Conservation (phyloP, 2,113 vertebrate species). For the Phyllostomus discolor region DNA sequence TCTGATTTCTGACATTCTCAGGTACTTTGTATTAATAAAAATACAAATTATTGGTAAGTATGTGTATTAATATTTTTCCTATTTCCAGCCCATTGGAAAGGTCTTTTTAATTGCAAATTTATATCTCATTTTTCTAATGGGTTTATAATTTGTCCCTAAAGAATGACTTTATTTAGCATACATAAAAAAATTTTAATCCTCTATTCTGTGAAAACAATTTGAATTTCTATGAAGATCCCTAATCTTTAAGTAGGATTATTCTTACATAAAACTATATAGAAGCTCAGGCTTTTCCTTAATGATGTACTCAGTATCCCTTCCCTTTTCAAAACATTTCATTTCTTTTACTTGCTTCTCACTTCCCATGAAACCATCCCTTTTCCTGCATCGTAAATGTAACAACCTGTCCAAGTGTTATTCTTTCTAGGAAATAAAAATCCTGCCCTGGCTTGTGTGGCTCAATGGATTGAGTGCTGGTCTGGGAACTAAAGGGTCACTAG, state of each 20-base stretch:
- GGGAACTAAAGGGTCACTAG: too few relatives aligned
- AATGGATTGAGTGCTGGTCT: too few relatives aligned
- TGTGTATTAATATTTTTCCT: background rate
- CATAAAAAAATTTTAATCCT: background rate
- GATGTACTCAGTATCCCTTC: rapidly evolving
- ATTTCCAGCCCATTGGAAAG: background rate
- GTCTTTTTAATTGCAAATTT: background rate
- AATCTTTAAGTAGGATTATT: background rate
- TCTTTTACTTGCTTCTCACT: background rate
- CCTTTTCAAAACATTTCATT: background rate
- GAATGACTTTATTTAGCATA: background rate
- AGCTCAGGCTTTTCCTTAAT: background rate
- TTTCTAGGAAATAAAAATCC: background rate
- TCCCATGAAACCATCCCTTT: background rate
- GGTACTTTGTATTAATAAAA: background rate
- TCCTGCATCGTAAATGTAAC: background rate
- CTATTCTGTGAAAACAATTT: background rate
- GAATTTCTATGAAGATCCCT: background rate
- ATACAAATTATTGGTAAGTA: too few relatives aligned
- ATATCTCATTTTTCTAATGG: background rate
- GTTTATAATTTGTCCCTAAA: background rate
- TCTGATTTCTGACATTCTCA: background rate
- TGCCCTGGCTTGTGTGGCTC: too few relatives aligned
- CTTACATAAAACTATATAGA: background rate
- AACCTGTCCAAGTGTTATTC: background rate